Evolutionary conservation across 2,113 vertebrate species (phyloP).

Genomic region (Pituophis catenifer): DNA sequence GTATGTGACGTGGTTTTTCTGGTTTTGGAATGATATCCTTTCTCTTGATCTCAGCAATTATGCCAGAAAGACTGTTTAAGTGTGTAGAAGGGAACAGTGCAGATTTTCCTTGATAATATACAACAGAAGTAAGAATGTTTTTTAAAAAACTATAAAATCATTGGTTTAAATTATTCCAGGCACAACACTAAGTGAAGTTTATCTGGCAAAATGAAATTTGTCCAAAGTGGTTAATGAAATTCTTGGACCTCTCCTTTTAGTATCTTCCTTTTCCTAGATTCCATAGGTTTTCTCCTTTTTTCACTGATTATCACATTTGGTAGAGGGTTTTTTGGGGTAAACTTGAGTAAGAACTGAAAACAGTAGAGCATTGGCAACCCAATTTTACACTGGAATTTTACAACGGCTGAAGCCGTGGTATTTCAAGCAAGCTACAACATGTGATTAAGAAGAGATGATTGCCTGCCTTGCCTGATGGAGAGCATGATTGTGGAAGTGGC

Average conservation of each 20-base stretch:
- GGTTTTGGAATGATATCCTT: constrained; percentile 99
- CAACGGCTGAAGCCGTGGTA: background rate
- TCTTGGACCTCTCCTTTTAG: background rate
- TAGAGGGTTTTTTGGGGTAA: background rate
- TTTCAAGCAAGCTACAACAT: background rate
- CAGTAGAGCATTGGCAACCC: background rate
- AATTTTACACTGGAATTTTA: background rate
- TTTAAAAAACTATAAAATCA: background rate
- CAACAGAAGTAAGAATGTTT: background rate
- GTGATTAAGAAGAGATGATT: background rate
- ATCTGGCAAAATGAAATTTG: background rate
- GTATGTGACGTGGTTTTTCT: constrained; percentile 99
- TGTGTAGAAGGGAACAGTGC: background rate
- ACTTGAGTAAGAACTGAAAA: background rate
- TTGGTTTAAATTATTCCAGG: background rate
- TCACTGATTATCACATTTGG: background rate
- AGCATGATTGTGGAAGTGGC: background rate
- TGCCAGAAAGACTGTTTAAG: background rate
- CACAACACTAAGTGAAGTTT: background rate
- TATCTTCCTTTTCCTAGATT: background rate
- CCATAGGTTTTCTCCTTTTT: background rate
- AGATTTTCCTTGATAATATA: background rate
- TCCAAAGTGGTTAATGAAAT: background rate
- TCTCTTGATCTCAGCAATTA: constrained; percentile 32
- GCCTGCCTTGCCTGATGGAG: background rate